Evolutionary conservation across 2,113 vertebrate genomes (phyloP), one percentile per base, ranked within the genome.

Genomic region (Leiothrix lutea): DNA sequence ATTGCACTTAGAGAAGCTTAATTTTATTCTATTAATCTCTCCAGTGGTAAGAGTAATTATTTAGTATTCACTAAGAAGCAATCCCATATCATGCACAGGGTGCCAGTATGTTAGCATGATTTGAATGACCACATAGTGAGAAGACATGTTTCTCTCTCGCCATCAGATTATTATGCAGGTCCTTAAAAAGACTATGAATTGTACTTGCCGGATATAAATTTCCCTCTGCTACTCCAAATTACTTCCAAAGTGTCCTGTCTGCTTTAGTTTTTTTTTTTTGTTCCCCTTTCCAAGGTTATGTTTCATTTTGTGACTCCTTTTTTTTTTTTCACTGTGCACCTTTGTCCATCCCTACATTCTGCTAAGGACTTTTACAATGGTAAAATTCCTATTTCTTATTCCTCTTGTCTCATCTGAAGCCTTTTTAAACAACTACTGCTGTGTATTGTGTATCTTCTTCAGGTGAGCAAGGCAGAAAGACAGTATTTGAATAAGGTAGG

Each of bases 21-120:
- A 95, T 95, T 96, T 93, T 65, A 64, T 88, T 81, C 92, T 70
- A 94, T 96, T 96, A 92, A 96, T 94, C 94, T 95, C 93, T 70
- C 88, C 91, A 75, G 92, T 81, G 92, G 92, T 66, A 88, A 82
- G 75, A 90, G 86, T 92, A 96, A 95, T 95, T 90, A 96, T 95
- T 91, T 85, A 62, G 62, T 80, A 73, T 81, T 86, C 78, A 88
- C 72, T 88, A 91, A 91, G 71, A 89, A 91, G 88, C 65, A 95
- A 91, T 93, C 92, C 89, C 85, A 74, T 93, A 91, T 90, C 86
- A 69, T 88, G 86, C 73, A 74, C 69, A 75, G 91, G 80, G 85
- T 91, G 90, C 86, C 92, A 83, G 54, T 80, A n/a, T 50, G 85
- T 78, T 86, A 94, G 92, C 77, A 56, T 72, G 73, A 72, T 45